Percentiles rank a stretch among this genome's conserved stretches.
phyloP scores from a whole-genome alignment of 1,140 invertebrate species.

The Pogonus chalceus region DNA sequence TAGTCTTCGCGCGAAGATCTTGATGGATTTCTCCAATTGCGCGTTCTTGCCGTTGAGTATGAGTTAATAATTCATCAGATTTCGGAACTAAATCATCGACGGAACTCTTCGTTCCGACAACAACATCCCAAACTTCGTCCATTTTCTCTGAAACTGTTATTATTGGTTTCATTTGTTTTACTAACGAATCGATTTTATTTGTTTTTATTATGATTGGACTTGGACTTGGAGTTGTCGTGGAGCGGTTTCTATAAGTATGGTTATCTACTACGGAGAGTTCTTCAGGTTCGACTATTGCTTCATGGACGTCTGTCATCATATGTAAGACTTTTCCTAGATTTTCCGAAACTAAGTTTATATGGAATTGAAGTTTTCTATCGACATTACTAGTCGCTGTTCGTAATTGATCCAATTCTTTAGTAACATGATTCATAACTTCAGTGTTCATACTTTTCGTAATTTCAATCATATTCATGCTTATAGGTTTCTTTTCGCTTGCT shows the following conservation, averaged over 20 bases:
- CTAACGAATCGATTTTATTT: slow-evolving; percentile 66
- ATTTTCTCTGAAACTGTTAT: slow-evolving; percentile 78
- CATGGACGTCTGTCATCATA: slow-evolving; percentile 69
- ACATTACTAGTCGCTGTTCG: slow-evolving; percentile 63
- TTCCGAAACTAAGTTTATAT: slow-evolving; percentile 71
- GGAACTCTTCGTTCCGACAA: slow-evolving; percentile 75
- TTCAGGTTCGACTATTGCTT: slow-evolving; percentile 60
- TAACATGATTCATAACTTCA: slow-evolving; percentile 64
- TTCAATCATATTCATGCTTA: slow-evolving; percentile 67
- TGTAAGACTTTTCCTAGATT: slow-evolving; percentile 64
- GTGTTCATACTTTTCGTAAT: slow-evolving; percentile 67
- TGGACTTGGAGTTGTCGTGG: slow-evolving; percentile 42
- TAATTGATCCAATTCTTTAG: slow-evolving; percentile 62
- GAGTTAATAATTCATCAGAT: slow-evolving; percentile 72
- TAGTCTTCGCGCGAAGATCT: slow-evolving; percentile 68
- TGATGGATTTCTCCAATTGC: slow-evolving; percentile 80
- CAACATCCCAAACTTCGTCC: slow-evolving; percentile 81
- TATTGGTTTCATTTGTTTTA: slow-evolving; percentile 69
- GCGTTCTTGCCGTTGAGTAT: slow-evolving; percentile 75
- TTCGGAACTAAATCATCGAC: slow-evolving; percentile 75
- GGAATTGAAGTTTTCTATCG: slow-evolving; percentile 73
- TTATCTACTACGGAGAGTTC: slow-evolving; percentile 37
- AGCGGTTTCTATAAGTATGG: slow-evolving; percentile 31
- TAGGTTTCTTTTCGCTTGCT: slow-evolving; percentile 72
- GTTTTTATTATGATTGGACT: slow-evolving; percentile 42